Percentiles rank a stretch among this genome's conserved stretches.
Conservation (phyloP, 2,797 vertebrate genomes). For the Tragopan temminckii region DNA sequence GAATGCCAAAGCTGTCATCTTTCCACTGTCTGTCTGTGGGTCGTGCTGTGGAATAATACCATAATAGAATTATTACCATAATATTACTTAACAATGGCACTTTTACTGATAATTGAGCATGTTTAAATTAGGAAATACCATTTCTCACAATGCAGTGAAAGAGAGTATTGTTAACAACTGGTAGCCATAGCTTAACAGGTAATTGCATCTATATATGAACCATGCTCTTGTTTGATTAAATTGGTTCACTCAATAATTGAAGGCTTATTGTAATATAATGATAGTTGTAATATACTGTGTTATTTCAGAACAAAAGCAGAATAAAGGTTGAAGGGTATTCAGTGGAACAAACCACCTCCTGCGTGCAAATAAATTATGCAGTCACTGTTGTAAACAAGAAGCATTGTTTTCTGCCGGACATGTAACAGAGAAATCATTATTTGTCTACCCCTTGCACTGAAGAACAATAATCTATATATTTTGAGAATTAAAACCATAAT, state of each 20-base stretch:
- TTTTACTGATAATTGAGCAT: neutral
- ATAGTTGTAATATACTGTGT: neutral
- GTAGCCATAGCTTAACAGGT: constrained; percentile 8
- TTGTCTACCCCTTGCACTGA: constrained; percentile 22
- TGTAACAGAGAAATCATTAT: constrained; percentile 64
- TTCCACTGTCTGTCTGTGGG: neutral
- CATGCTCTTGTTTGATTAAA: constrained; percentile 41
- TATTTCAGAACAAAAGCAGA: constrained; percentile 52
- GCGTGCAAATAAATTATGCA: constrained; percentile 35
- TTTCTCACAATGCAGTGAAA: constrained; percentile 26
- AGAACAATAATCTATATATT: constrained; percentile 44
- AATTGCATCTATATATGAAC: constrained; percentile 27
- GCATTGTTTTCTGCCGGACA: constrained; percentile 49
- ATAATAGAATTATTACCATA: neutral
- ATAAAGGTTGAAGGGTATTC: constrained; percentile 30
- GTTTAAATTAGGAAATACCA: neutral
- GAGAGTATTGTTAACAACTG: constrained; percentile 9
- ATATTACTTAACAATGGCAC: neutral
- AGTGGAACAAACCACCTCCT: constrained; percentile 20
- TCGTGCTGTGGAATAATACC: neutral
- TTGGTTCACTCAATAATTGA: constrained; percentile 39
- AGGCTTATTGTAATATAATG: constrained; percentile 21
- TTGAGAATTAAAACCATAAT: constrained; percentile 60
- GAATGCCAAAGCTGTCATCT: neutral
- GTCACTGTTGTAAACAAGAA: constrained; percentile 49